Conservation (phyloP, 2,797 vertebrate species). For the Anabas testudineus region DNA sequence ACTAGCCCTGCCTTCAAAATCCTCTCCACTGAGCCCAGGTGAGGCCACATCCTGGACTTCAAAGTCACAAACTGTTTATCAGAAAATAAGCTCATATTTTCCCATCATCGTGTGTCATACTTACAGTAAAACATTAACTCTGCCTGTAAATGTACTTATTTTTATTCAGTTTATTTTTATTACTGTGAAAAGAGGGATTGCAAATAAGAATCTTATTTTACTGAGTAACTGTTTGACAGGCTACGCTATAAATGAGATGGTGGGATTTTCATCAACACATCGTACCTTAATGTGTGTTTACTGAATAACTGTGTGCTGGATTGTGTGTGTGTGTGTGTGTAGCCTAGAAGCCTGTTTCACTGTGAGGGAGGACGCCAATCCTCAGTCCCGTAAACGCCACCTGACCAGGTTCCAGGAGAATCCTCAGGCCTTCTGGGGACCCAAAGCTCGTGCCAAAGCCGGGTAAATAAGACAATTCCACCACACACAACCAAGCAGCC, state of each 20-base stretch:
- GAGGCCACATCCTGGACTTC: not conserved
- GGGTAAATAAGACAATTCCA: constrained; percentile 73
- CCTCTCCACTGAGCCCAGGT: constrained; percentile 89
- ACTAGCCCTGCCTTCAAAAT: constrained; percentile 89
- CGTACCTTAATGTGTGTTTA: not conserved
- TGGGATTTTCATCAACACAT: not conserved
- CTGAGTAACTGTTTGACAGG: too few species aligned
- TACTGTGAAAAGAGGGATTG: too few species aligned
- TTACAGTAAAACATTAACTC: too few species aligned
- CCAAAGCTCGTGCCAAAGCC: constrained; percentile 89
- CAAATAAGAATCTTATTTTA: too few species aligned
- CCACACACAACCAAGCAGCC: not conserved
- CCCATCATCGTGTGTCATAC: too few species aligned
- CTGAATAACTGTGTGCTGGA: not conserved
- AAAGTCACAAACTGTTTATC: not conserved
- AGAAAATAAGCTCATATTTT: too few species aligned
- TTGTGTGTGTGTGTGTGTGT: constrained; percentile 10
- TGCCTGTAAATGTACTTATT: too few species aligned
- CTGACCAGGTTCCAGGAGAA: constrained; percentile 94
- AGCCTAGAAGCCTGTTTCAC: constrained; percentile 91
- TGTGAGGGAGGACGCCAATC: constrained; percentile 92
- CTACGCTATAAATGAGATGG: too few species aligned
- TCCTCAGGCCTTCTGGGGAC: constrained; percentile 94
- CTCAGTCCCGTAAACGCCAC: constrained; percentile 90
- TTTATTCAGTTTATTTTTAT: too few species aligned